Evolutionary conservation across 2,797 vertebrate genomes (phyloP).

Genomic region (Rhinella marina): DNA sequence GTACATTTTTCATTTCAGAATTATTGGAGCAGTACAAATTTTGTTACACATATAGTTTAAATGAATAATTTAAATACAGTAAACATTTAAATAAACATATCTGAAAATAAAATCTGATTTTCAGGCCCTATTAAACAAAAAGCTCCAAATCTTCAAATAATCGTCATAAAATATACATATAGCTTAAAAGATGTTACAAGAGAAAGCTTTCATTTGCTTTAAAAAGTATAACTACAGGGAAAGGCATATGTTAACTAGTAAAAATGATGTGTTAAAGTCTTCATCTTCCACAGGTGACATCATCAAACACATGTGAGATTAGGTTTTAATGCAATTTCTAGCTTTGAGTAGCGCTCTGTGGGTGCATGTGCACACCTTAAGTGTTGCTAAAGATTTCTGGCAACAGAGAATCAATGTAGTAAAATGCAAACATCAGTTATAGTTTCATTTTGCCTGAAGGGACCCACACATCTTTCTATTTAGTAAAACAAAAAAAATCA

Average conservation of each 20-base stretch:
- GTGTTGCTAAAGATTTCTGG: slow-evolving; percentile 56
- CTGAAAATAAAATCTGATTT: neutral
- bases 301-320: neutral
- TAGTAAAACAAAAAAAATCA: slow-evolving; percentile 63
- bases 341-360: neutral
- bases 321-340: neutral
- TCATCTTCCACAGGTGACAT: neutral
- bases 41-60: neutral
- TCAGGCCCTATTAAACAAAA: neutral
- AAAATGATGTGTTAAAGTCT: neutral
- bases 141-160: neutral
- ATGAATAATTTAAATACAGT: too few relatives aligned
- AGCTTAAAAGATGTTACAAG: neutral
- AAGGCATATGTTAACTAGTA: neutral
- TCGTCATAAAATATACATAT: neutral
- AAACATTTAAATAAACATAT: neutral
- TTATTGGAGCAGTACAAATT: neutral
- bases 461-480: slow-evolving; percentile 60
- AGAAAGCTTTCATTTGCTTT: neutral
- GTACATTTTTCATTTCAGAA: neutral
- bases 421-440: slow-evolving; percentile 61
- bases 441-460: slow-evolving; percentile 59
- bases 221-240: too few relatives aligned
- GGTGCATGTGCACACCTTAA: slow-evolving; percentile 47
- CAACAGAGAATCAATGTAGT: slow-evolving; percentile 55